phyloP scores from a whole-genome alignment of 53 echinoderm and acorn worm species.

The Paracentrotus lividus region DNA sequence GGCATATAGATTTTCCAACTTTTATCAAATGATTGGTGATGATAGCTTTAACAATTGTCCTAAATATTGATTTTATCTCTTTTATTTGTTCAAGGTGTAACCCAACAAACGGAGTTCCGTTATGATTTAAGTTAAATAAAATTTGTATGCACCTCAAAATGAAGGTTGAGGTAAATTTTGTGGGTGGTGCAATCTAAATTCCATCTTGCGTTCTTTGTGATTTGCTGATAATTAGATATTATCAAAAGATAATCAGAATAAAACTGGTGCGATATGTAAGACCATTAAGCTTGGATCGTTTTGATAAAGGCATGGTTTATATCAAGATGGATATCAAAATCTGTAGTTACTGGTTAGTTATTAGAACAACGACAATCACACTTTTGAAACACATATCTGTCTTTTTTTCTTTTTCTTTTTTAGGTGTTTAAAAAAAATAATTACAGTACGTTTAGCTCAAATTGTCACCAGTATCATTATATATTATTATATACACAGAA shows the following conservation, averaged over 20 bases:
- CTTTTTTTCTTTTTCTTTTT: too few species aligned
- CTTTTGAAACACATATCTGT: too few species aligned
- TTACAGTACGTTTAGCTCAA: too few species aligned
- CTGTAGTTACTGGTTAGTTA: too few species aligned
- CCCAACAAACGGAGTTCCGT: not conserved
- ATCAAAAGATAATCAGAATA: not conserved
- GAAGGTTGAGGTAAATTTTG: not conserved
- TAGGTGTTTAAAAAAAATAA: too few species aligned
- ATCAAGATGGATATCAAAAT: too few species aligned
- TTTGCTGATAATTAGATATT: not conserved
- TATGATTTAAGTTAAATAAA: not conserved
- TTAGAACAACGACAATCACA: too few species aligned
- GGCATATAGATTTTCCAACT: not conserved
- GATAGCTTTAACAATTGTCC: not conserved
- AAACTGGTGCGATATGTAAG: not conserved
- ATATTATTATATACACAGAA: too few species aligned
- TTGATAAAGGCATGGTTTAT: too few species aligned
- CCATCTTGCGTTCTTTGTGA: not conserved
- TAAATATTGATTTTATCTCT: slow-evolving; percentile 46
- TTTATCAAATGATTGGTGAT: not conserved
- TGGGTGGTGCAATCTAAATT: not conserved
- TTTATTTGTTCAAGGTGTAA: not conserved
- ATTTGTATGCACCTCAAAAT: not conserved
- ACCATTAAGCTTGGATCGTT: too few species aligned
- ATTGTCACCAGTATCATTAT: too few species aligned